Conservation (phyloP, 2,797 vertebrate genomes). For the Sparidentex hasta region DNA sequence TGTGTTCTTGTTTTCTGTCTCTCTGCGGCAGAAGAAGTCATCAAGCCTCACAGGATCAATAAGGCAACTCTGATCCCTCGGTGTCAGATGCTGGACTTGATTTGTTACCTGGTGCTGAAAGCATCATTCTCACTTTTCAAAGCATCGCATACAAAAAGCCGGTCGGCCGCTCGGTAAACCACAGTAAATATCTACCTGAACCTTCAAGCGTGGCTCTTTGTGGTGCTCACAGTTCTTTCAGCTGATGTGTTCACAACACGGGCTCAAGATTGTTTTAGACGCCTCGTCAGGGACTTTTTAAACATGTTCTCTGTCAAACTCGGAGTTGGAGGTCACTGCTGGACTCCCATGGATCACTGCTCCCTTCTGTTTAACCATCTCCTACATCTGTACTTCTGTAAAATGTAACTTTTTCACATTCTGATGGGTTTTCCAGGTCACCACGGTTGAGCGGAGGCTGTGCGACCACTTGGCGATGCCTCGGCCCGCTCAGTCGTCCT, state of each 20-base stretch:
- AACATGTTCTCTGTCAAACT: not conserved
- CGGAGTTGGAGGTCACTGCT: not conserved
- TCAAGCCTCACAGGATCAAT: constrained; percentile 29
- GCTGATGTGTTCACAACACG: not conserved
- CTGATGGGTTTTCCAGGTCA: no score
- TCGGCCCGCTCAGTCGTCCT: no score
- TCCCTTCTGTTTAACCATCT: no score
- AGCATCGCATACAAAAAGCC: not conserved
- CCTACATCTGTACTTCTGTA: no score
- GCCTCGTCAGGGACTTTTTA: not conserved
- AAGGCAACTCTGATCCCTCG: constrained; percentile 4
- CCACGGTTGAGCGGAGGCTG: no score
- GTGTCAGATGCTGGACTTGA: constrained; percentile 14
- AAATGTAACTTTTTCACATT: no score
- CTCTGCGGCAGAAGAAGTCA: constrained; percentile 6
- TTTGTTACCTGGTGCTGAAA: constrained; percentile 3
- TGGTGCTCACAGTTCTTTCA: not conserved
- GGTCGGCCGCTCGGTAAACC: not conserved
- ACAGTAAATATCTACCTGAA: not conserved
- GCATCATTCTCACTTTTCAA: not conserved
- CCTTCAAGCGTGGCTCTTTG: constrained; percentile 1
- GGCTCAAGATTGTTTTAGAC: not conserved
- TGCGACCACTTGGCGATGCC: no score
- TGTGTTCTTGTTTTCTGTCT: not conserved
- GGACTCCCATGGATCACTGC: not conserved